Conservation (phyloP, 2,888 invertebrate species). For the Eristalinus sepulchralis region DNA sequence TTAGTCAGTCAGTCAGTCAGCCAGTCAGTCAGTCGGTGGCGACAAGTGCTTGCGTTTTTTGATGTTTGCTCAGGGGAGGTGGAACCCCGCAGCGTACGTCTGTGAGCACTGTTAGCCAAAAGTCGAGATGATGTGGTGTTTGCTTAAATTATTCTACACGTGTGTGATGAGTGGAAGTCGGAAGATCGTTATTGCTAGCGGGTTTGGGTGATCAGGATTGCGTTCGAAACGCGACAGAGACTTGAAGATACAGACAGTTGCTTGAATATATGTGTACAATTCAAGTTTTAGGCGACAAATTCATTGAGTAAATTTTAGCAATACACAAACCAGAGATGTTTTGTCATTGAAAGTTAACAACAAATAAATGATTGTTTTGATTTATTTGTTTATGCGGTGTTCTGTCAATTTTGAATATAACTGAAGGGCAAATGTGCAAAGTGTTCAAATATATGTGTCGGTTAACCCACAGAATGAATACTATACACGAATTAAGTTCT, state of each 20-base stretch:
- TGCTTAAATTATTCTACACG: constrained; percentile 4
- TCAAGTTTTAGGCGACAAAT: neutral
- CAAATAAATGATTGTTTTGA: no score
- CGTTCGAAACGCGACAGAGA: neutral
- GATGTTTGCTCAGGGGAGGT: neutral
- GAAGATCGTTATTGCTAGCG: neutral
- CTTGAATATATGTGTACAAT: neutral
- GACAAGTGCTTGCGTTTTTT: neutral
- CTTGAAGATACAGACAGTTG: neutral
- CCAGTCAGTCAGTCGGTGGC: neutral
- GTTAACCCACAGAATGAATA: no score
- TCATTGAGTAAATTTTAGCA: neutral
- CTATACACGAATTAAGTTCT: no score
- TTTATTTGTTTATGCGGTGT: no score
- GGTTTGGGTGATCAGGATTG: neutral
- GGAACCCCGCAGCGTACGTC: neutral
- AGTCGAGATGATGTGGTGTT: neutral
- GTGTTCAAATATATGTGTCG: no score
- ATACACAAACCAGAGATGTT: no score
- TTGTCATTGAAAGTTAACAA: no score
- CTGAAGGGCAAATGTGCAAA: no score
- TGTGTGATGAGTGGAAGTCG: neutral
- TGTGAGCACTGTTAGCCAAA: neutral
- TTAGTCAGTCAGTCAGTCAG: neutral
- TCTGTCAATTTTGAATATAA: no score